Conservation (phyloP, 2,113 vertebrate genomes). For the Lipotes vexillifer region DNA sequence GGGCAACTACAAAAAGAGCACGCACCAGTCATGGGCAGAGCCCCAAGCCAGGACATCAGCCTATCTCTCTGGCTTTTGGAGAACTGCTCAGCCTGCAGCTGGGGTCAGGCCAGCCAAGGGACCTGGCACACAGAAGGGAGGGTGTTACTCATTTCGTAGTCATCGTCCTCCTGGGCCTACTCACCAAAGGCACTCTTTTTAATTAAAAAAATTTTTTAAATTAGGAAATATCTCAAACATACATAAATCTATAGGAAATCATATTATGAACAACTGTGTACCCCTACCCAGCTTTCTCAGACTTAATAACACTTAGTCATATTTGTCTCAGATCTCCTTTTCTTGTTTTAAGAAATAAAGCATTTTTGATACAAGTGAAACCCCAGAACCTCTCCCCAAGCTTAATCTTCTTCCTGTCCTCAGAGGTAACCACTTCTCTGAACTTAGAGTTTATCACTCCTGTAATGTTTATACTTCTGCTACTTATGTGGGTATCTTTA, state of each 20-base stretch:
- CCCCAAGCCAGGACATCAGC: not conserved
- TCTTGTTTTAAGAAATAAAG: not conserved
- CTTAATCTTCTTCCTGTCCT: not conserved
- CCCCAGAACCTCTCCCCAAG: not conserved
- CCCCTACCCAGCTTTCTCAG: not conserved
- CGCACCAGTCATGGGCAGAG: not conserved
- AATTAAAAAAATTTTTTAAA: too few species aligned
- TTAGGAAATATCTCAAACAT: not conserved
- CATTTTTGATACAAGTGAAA: not conserved
- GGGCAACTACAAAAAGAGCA: not conserved
- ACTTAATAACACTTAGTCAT: not conserved
- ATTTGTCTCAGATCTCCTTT: not conserved
- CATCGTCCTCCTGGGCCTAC: not conserved
- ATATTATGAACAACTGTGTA: not conserved
- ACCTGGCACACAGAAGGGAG: not conserved
- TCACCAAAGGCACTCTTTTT: not conserved
- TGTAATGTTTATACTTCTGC: not conserved
- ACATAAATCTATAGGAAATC: not conserved
- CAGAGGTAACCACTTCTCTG: not conserved
- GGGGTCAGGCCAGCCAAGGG: not conserved
- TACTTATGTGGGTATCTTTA: not conserved
- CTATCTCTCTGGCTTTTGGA: not conserved
- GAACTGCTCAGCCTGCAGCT: not conserved
- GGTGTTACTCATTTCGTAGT: fast-evolving
- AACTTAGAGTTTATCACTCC: not conserved